Conservation (phyloP, 2,888 invertebrate genomes). For the Gari tellinella region DNA sequence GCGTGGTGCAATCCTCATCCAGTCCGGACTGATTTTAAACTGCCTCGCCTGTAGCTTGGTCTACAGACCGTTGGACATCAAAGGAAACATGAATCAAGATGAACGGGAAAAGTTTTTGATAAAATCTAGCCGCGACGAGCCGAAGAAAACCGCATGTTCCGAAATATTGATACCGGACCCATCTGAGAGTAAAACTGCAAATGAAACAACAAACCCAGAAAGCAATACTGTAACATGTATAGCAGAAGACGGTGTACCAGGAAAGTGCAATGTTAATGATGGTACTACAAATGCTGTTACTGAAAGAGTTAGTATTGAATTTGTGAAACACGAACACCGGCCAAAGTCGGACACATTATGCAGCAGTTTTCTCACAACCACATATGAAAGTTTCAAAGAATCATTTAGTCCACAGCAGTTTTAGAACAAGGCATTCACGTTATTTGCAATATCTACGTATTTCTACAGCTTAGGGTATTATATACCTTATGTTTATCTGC, state of each 20-base stretch:
- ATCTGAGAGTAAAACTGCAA: no score
- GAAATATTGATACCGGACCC: no score
- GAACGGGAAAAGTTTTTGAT: neutral
- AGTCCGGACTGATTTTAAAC: constrained; percentile 31
- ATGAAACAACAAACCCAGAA: no score
- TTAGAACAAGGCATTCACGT: constrained; percentile 89
- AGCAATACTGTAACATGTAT: no score
- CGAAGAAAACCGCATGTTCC: neutral
- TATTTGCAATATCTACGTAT: constrained; percentile 95
- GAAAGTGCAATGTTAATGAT: no score
- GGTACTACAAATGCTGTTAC: no score
- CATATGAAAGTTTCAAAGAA: neutral
- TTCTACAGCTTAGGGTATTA: constrained; percentile 96
- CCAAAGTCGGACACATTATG: no score
- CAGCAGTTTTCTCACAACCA: no score
- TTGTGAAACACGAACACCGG: no score
- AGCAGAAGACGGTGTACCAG: no score
- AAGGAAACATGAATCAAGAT: neutral
- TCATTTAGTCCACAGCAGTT: constrained; percentile 18
- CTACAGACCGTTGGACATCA: constrained; percentile 27
- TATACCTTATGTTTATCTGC: constrained; percentile 95
- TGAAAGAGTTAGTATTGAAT: no score
- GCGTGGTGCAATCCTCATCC: constrained; percentile 22
- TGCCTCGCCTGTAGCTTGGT: constrained; percentile 42
- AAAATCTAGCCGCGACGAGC: no score